These are phyloP conservation scores for Ephialtes manifestator DNA, from an alignment of 2,888 invertebrate species.

Conservation along the genomic window DNA sequence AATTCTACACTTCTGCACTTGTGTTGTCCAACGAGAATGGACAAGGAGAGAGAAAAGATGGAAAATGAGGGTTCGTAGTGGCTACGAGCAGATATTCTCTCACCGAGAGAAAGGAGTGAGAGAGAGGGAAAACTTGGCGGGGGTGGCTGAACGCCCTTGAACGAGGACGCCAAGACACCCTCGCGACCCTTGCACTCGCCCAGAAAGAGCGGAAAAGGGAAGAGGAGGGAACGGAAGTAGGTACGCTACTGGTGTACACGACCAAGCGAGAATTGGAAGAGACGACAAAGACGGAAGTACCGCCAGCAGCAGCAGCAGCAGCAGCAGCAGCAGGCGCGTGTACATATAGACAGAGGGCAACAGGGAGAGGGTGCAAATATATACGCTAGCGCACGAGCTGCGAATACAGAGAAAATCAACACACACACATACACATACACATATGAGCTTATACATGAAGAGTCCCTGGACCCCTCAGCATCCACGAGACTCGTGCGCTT, in stretches of 20 bases:
- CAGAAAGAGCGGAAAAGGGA: slow-evolving; percentile 23
- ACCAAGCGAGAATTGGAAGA: slow-evolving; percentile 47
- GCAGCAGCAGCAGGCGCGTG: slow-evolving; percentile 27
- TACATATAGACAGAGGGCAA: slow-evolving; percentile 34
- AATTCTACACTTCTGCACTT: slow-evolving; percentile 31
- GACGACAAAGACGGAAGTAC: slow-evolving; percentile 43
- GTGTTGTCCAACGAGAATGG: slow-evolving; percentile 16
- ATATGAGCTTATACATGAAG: background rate
- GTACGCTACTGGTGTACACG: slow-evolving; percentile 30
- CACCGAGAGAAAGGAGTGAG: background rate
- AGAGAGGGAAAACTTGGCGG: slow-evolving; percentile 15
- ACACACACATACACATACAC: background rate
- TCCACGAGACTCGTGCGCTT: slow-evolving; percentile 66
- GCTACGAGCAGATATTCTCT: background rate
- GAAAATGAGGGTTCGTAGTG: slow-evolving; percentile 6
- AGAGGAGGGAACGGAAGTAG: slow-evolving; percentile 52
- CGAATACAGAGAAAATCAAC: background rate
- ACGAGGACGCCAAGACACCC: slow-evolving; percentile 80
- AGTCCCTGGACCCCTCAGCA: slow-evolving; percentile 57
- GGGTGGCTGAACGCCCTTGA: slow-evolving; percentile 82
- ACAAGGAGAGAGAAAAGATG: slow-evolving; percentile 16
- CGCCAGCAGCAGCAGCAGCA: slow-evolving; percentile 14
- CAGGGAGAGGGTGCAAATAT: slow-evolving; percentile 37
- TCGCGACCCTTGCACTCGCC: slow-evolving; percentile 72
- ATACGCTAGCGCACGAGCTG: slow-evolving; percentile 22